phyloP scores from a whole-genome alignment of 2,113 vertebrate species.

The Microcebus jonahi region DNA sequence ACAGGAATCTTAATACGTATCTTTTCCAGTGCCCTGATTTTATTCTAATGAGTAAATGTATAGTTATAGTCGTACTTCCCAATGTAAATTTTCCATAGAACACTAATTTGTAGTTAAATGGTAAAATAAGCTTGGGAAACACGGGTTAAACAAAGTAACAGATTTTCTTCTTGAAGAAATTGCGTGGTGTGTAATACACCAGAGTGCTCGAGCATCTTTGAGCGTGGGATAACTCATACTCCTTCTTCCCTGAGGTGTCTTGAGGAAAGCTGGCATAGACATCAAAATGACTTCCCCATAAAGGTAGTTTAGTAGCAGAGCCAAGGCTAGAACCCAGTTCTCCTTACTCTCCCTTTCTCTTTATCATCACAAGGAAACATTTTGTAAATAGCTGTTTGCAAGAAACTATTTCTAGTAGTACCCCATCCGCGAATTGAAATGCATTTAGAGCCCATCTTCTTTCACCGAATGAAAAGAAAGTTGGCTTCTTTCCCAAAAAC shows the following conservation, averaged over 20 bases:
- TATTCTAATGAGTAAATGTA: background rate
- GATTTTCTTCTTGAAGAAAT: background rate
- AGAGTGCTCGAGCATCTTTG: background rate
- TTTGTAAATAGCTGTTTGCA: background rate
- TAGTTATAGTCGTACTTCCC: background rate
- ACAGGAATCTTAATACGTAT: background rate
- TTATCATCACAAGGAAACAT: background rate
- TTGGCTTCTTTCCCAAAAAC: background rate
- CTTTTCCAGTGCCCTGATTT: background rate
- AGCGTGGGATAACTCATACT: background rate
- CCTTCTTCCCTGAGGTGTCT: background rate
- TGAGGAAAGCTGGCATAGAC: background rate
- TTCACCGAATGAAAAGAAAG: constrained; percentile 36
- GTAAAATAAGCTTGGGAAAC: background rate
- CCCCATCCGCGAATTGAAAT: constrained; percentile 28
- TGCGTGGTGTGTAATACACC: background rate
- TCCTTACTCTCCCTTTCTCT: background rate
- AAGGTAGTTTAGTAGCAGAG: background rate
- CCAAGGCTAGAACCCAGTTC: background rate
- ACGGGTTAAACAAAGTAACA: background rate
- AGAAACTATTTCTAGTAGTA: background rate
- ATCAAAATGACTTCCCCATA: background rate
- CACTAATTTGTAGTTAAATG: background rate
- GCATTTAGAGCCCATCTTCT: constrained; percentile 13
- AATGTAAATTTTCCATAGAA: background rate